Evolutionary conservation across 2,113 vertebrate genomes (phyloP).

Genomic region (Micromys minutus): DNA sequence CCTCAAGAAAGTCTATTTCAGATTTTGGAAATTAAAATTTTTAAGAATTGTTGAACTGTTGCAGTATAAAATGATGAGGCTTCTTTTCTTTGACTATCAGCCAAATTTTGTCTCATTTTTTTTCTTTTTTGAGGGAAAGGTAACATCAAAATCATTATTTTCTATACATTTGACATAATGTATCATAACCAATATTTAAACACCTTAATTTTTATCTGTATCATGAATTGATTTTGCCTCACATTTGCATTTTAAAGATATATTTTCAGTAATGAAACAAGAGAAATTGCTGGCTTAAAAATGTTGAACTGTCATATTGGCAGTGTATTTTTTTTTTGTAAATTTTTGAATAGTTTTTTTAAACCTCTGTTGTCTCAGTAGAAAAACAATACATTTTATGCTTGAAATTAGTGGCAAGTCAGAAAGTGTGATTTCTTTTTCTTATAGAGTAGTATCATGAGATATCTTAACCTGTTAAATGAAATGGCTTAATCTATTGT

Average conservation of each 20-base stretch:
- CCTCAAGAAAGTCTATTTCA: neutral
- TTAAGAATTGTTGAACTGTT: neutral
- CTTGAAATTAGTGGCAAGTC: neutral
- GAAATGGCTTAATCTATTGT: neutral
- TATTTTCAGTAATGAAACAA: neutral
- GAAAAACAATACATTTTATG: neutral
- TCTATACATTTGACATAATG: neutral
- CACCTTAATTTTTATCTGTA: neutral
- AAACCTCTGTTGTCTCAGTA: neutral
- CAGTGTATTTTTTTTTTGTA: neutral
- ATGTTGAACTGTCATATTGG: neutral
- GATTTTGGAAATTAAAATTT: slow-evolving; percentile 11
- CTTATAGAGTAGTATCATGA: neutral
- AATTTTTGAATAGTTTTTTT: neutral
- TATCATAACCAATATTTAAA: slow-evolving; percentile 1
- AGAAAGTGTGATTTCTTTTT: neutral
- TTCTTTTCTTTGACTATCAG: neutral
- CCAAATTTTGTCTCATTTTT: neutral
- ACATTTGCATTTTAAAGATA: neutral
- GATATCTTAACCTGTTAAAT: neutral
- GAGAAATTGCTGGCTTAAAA: neutral
- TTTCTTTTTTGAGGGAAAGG: neutral
- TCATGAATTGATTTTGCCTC: neutral
- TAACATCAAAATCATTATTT: neutral
- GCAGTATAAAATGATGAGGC: neutral